Percentiles rank a stretch among this genome's conserved stretches.
Evolutionary conservation across 2,888 invertebrate species (phyloP).

Genomic region (Ennomos erosarius): DNA sequence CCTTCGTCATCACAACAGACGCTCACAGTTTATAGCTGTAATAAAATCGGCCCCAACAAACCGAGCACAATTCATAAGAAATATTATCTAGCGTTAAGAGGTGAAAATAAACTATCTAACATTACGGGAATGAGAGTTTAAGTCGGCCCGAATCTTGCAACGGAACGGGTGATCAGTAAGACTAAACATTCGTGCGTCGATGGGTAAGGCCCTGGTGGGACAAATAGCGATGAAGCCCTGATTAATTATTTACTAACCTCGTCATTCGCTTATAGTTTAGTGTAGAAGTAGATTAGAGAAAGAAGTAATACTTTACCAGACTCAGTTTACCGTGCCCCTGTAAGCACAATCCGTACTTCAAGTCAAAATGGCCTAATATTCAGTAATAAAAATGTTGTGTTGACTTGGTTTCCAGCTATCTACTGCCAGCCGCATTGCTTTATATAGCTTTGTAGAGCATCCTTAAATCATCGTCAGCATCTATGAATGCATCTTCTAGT

Average conservation of each 20-base stretch:
- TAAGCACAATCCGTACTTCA: no score
- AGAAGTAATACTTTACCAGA: no score
- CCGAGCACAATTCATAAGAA: constrained; percentile 63
- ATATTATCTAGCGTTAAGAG: constrained; percentile 66
- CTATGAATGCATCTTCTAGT: no score
- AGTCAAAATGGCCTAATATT: no score
- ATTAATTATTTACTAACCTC: neutral
- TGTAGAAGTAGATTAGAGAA: no score
- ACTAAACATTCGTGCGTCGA: constrained; percentile 56
- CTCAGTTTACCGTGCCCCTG: no score
- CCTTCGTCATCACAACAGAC: constrained; percentile 40
- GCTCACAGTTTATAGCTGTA: constrained; percentile 38
- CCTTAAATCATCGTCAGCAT: no score
- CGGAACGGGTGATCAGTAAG: constrained; percentile 62
- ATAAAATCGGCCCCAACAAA: constrained; percentile 49
- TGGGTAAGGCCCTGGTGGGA: constrained; percentile 22
- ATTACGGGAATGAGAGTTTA: constrained; percentile 79
- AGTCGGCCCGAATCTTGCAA: constrained; percentile 73
- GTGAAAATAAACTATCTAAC: constrained; percentile 73
- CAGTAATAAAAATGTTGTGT: no score
- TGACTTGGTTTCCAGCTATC: no score
- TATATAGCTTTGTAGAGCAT: no score
- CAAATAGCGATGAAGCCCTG: neutral
- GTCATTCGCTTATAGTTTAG: no score
- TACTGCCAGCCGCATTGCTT: no score